Conservation (phyloP, 2,888 invertebrate genomes). For the Caprella mutica region DNA sequence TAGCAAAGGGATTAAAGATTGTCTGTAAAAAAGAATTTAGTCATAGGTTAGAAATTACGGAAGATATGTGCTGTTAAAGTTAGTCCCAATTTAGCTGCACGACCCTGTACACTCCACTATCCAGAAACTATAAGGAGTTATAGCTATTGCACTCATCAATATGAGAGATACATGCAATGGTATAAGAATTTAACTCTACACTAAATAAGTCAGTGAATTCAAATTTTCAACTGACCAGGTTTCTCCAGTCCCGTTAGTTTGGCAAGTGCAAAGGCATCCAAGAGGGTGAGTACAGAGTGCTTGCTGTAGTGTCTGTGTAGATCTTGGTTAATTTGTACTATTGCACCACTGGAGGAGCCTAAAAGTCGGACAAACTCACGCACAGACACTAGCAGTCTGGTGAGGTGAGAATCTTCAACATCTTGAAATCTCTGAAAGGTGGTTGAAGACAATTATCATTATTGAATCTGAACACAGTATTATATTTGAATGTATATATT, state of each 20-base stretch:
- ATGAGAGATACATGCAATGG: too few species aligned
- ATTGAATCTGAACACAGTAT: background rate
- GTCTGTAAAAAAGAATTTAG: too few species aligned
- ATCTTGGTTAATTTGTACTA: constrained; percentile 78
- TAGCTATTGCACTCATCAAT: background rate
- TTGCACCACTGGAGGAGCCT: constrained; percentile 77
- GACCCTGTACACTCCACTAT: too few species aligned
- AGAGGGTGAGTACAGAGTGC: constrained; percentile 79
- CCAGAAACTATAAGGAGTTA: too few species aligned
- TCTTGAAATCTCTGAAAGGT: constrained; percentile 81
- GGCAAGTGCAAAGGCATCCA: constrained; percentile 80
- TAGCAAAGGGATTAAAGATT: too few species aligned
- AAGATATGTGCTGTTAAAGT: too few species aligned
- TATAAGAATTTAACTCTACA: too few species aligned
- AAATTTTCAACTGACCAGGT: constrained; percentile 54
- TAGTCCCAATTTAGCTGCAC: too few species aligned
- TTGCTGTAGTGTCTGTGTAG: constrained; percentile 82
- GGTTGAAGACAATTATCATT: background rate
- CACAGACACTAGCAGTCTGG: constrained; percentile 90
- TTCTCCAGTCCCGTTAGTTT: constrained; percentile 89
- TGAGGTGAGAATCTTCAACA: constrained; percentile 80
- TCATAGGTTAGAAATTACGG: too few species aligned
- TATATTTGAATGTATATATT: constrained; percentile 7
- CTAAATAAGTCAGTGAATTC: background rate
- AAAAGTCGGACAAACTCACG: constrained; percentile 75